Conservation (phyloP, 2,888 invertebrate species). For the Stenoptilia bipunctidactyla region DNA sequence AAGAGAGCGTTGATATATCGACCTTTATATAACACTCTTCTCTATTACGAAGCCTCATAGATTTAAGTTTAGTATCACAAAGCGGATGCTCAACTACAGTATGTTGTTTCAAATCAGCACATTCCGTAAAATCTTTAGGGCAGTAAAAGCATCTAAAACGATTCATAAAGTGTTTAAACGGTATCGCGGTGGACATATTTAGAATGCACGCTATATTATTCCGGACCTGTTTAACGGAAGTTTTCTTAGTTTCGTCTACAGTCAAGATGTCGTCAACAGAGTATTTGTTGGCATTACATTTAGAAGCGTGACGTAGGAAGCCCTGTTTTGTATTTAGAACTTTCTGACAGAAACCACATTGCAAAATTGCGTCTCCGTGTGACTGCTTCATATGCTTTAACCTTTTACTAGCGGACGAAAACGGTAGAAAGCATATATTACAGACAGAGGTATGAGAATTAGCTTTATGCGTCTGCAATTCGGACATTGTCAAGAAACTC, state of each 20-base stretch:
- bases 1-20: slow-evolving; percentile 35
- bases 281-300: slow-evolving; percentile 21
- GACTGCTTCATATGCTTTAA: slow-evolving; percentile 40
- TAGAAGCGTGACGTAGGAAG: slow-evolving; percentile 36
- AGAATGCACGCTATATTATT: slow-evolving; percentile 37
- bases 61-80: slow-evolving; percentile 38
- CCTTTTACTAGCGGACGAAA: slow-evolving; percentile 30
- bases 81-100: slow-evolving; percentile 36
- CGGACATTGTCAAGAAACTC: slow-evolving; percentile 25
- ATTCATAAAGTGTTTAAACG: slow-evolving; percentile 46
- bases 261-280: slow-evolving; percentile 4
- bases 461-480: slow-evolving; percentile 32
- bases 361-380: slow-evolving; percentile 26
- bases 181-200: slow-evolving; percentile 46
- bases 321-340: slow-evolving; percentile 34
- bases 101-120: slow-evolving; percentile 40
- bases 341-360: slow-evolving; percentile 42
- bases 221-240: slow-evolving; percentile 31
- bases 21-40: slow-evolving; percentile 45
- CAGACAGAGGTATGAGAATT: slow-evolving; percentile 38
- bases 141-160: slow-evolving; percentile 54
- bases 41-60: slow-evolving; percentile 37
- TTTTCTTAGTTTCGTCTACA: slow-evolving; percentile 21
- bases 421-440: slow-evolving; percentile 41
- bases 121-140: slow-evolving; percentile 37